Evolutionary conservation across 2,113 vertebrate genomes (phyloP).

Genomic region (Cairina moschata): DNA sequence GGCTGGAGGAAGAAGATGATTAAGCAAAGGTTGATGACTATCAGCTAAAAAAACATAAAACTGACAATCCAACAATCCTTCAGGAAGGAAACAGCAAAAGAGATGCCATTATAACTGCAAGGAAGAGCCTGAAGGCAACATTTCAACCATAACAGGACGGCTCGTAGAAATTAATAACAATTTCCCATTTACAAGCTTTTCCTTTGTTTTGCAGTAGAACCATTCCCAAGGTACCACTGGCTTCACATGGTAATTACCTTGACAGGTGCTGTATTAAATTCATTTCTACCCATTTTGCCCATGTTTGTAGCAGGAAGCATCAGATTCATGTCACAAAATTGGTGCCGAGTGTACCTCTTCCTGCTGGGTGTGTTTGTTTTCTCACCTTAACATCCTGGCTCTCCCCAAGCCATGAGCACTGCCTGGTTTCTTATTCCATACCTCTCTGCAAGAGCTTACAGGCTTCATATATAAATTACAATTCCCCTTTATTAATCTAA

Average conservation of each 20-base stretch:
- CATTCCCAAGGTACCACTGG: constrained; percentile 29
- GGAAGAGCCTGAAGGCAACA: constrained; percentile 49
- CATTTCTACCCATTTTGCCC: neutral
- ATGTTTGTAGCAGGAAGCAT: constrained; percentile 17
- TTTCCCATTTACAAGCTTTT: constrained; percentile 41
- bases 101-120: constrained; percentile 15
- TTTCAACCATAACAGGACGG: constrained; percentile 27
- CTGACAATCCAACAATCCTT: neutral
- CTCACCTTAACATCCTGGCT: constrained; percentile 3
- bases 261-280: constrained; percentile 34
- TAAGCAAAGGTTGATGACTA: constrained; percentile 37
- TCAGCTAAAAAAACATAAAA: constrained; percentile 29
- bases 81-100: constrained; percentile 35
- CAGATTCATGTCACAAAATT: neutral
- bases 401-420: neutral
- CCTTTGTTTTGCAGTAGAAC: neutral
- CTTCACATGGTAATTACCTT: constrained; percentile 4
- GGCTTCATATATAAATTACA: constrained; percentile 73
- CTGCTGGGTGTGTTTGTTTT: constrained; percentile 29
- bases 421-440: constrained; percentile 27
- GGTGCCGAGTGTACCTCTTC: neutral
- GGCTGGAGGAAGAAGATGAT: neutral
- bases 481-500: constrained; percentile 79
- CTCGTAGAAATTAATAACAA: constrained; percentile 35
- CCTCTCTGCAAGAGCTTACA: constrained; percentile 48